Evolutionary conservation across 2,113 vertebrate species (phyloP).

Genomic region (Proteles cristata): DNA sequence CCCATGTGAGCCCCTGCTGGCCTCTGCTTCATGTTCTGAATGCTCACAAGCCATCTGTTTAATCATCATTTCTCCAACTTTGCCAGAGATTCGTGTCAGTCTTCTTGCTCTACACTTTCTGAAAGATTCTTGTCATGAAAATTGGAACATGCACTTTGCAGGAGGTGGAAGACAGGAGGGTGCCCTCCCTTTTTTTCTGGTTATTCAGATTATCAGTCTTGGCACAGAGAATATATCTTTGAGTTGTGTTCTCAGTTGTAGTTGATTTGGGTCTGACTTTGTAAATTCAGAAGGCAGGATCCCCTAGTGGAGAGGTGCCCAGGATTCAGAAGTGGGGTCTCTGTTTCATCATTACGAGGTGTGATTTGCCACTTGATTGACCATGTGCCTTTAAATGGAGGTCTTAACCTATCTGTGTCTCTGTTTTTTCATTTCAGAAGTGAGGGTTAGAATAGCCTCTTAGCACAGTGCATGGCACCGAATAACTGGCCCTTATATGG

Average conservation of each 20-base stretch:
- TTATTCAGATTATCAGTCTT: not conserved
- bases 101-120: slow-evolving; percentile 3
- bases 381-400: not conserved
- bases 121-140: slow-evolving; percentile 43
- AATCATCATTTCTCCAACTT: not conserved
- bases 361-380: not conserved
- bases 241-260: not conserved
- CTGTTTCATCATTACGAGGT: not conserved
- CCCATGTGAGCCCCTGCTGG: not conserved
- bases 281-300: not conserved
- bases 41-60: slow-evolving; percentile 18
- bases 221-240: not conserved
- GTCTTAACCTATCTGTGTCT: not conserved
- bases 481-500: not conserved
- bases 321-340: not conserved
- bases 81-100: not conserved
- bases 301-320: not conserved
- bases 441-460: not conserved
- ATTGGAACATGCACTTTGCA: not conserved
- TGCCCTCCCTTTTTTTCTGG: not conserved
- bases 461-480: not conserved
- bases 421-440: not conserved
- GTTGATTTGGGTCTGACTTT: not conserved
- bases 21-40: not conserved
- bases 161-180: not conserved